Evolutionary conservation across 2,888 invertebrate genomes (phyloP).

Genomic region (Lottia gigantea): DNA sequence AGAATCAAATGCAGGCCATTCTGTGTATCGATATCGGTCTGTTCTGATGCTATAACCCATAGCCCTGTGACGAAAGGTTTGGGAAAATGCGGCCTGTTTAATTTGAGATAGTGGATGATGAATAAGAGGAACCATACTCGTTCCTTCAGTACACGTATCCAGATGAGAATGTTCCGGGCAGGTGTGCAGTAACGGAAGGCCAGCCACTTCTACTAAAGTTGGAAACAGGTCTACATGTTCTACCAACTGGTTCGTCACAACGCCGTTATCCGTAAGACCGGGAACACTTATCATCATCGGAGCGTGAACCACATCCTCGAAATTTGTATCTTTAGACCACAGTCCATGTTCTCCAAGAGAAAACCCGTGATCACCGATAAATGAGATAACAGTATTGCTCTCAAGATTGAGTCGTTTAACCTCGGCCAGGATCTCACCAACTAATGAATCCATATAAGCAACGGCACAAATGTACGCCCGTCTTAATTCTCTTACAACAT

Average conservation of each 20-base stretch:
- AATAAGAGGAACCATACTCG: background rate
- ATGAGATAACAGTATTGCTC: conserved; percentile 38
- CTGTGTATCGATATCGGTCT: conserved; percentile 2
- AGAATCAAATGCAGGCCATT: background rate
- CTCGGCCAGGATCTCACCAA: conserved; percentile 36
- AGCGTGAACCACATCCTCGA: conserved; percentile 46
- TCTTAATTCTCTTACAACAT: conserved; percentile 26
- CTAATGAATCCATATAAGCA: conserved; percentile 34
- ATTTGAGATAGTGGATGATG: background rate
- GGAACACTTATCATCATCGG: conserved; percentile 48
- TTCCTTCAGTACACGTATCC: background rate
- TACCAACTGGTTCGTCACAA: conserved; percentile 29
- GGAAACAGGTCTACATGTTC: conserved; percentile 49
- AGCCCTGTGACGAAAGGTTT: background rate
- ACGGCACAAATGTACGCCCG: conserved; percentile 39
- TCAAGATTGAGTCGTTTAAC: conserved; percentile 32
- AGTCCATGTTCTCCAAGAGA: conserved; percentile 39
- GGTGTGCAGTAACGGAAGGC: conserved; percentile 15
- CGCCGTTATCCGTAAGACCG: conserved; percentile 32
- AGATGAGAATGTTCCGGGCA: background rate
- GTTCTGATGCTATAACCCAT: background rate
- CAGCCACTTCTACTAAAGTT: conserved; percentile 43
- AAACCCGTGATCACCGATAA: conserved; percentile 43
- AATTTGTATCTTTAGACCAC: conserved; percentile 48
- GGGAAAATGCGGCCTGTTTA: background rate